Conservation (phyloP, 2,888 invertebrate species). For the Cremastobaeus sp. region DNA sequence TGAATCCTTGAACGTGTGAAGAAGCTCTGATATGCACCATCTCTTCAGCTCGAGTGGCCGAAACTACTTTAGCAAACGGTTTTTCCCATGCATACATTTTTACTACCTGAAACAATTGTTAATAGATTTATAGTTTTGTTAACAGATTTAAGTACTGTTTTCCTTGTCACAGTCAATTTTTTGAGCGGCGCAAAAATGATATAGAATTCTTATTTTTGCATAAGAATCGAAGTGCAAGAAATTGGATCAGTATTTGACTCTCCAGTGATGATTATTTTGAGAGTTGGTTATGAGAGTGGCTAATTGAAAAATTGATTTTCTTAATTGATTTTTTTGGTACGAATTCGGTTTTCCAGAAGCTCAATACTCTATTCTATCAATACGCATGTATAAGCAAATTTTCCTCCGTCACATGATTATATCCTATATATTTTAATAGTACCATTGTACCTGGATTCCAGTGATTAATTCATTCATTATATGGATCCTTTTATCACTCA, state of each 20-base stretch:
- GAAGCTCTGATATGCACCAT: slow-evolving; percentile 80
- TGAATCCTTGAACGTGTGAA: slow-evolving; percentile 79
- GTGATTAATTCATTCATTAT: slow-evolving; percentile 48
- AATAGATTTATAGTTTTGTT: not conserved
- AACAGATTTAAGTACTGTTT: too few relatives aligned
- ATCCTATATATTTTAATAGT: not conserved
- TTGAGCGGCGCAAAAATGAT: too few relatives aligned
- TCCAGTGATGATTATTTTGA: too few relatives aligned
- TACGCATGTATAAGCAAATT: too few relatives aligned
- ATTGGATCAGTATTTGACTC: too few relatives aligned
- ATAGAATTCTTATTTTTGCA: too few relatives aligned
- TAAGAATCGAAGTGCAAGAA: too few relatives aligned
- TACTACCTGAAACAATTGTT: slow-evolving; percentile 84
- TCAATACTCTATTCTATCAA: too few relatives aligned
- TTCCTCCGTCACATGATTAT: not conserved
- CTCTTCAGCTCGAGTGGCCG: slow-evolving; percentile 85
- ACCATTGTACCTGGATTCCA: slow-evolving; percentile 43
- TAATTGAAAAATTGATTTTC: too few relatives aligned
- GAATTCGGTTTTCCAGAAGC: too few relatives aligned
- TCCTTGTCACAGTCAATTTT: not conserved
- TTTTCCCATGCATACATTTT: slow-evolving; percentile 99
- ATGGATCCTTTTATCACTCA: slow-evolving; percentile 48
- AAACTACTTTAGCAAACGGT: slow-evolving; percentile 90
- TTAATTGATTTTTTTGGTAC: too few relatives aligned
- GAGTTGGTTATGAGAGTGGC: too few relatives aligned